These are phyloP conservation scores for Nasonia oneida DNA, from an alignment of 2,888 invertebrate genomes.

Conservation along the genomic window DNA sequence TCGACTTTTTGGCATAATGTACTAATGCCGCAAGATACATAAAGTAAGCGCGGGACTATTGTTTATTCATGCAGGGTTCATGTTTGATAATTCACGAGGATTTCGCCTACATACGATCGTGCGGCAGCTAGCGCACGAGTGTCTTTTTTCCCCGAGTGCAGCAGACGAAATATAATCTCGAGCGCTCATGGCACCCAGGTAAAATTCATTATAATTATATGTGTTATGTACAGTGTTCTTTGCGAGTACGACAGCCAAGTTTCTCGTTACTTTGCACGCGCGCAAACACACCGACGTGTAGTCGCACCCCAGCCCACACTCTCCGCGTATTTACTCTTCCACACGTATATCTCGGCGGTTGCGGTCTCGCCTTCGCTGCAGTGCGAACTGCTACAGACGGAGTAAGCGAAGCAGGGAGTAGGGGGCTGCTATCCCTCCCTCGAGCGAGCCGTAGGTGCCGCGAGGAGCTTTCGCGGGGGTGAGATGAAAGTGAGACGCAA, in stretches of 20 bases:
- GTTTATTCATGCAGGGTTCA: neutral
- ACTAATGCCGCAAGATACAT: neutral
- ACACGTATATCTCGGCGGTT: conserved; percentile 62
- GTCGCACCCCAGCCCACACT: neutral
- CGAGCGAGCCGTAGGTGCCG: conserved; percentile 32
- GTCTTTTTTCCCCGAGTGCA: conserved; percentile 14
- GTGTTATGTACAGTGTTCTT: conserved; percentile 65
- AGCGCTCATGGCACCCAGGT: conserved; percentile 25
- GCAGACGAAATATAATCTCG: conserved; percentile 59
- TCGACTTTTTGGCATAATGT: conserved; percentile 35
- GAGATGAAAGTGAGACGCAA: conserved; percentile 63
- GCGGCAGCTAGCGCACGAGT: neutral
- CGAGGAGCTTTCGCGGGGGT: conserved; percentile 27
- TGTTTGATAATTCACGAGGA: neutral
- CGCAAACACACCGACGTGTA: conserved; percentile 54
- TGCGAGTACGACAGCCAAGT: conserved; percentile 64
- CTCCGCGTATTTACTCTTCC: conserved; percentile 58
- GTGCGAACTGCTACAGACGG: conserved; percentile 43
- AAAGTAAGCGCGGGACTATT: neutral
- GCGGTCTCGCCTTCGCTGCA: conserved; percentile 65
- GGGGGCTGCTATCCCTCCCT: conserved; percentile 32
- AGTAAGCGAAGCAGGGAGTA: conserved; percentile 45
- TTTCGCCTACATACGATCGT: neutral
- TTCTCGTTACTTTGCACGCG: conserved; percentile 63
- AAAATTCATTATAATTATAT: conserved; percentile 62